phyloP scores from a whole-genome alignment of 30 jellyfish, hydroid and myxozoan genomes.

The Pseudorhiza aurosa region DNA sequence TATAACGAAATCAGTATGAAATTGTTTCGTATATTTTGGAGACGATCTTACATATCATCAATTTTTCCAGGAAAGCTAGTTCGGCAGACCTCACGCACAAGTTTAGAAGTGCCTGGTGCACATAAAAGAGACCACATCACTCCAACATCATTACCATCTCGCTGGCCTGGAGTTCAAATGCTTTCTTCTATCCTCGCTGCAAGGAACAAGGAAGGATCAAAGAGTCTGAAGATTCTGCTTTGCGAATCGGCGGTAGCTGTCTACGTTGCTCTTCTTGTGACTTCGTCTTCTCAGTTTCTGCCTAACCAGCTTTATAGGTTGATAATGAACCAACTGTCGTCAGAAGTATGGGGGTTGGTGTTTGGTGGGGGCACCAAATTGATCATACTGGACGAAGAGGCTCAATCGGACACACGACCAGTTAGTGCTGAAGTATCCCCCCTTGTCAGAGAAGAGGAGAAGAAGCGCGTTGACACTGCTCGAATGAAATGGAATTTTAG shows the following conservation, averaged over 20 bases:
- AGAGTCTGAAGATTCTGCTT: constrained; percentile 71
- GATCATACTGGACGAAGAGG: constrained; percentile 68
- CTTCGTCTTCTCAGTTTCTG: constrained; percentile 84
- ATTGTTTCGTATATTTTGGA: no score
- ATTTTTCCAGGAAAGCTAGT: constrained; percentile 65
- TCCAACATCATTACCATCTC: constrained; percentile 90
- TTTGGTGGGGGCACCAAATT: constrained; percentile 98
- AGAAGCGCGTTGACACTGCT: constrained; percentile 84
- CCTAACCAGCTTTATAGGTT: constrained; percentile 87
- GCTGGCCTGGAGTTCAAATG: constrained; percentile 99
- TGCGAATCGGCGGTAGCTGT: constrained; percentile 97
- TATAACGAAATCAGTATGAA: no score
- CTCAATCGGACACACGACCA: constrained; percentile 49
- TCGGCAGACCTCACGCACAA: constrained; percentile 68
- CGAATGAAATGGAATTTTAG: constrained; percentile 97
- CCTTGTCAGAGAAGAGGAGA: constrained; percentile 47
- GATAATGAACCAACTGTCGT: constrained; percentile 61
- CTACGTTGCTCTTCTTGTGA: constrained; percentile 77
- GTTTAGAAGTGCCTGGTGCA: constrained; percentile 58
- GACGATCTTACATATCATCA: no score
- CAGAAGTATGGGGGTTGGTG: constrained; percentile 90
- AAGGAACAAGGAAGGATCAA: constrained; percentile 80
- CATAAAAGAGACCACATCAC: constrained; percentile 49
- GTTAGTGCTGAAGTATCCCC: constrained; percentile 16
- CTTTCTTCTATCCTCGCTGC: constrained; percentile 81